phyloP scores from a whole-genome alignment of 2,888 invertebrate species.

The Ethmia dodecea region DNA sequence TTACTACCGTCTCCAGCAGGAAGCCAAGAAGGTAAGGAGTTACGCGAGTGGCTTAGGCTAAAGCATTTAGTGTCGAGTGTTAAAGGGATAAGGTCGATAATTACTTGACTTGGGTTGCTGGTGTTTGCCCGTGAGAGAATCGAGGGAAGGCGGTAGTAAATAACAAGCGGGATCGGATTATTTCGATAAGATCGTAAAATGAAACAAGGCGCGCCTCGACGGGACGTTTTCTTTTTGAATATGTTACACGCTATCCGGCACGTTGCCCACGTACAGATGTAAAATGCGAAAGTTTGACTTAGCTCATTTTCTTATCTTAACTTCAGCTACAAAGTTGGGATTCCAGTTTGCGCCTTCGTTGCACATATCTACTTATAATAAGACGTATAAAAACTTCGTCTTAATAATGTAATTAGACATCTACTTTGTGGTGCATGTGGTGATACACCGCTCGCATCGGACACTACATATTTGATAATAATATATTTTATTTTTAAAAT shows the following conservation, averaged over 20 bases:
- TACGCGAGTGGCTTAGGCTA: slow-evolving; percentile 33
- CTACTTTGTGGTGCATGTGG: too few relatives aligned
- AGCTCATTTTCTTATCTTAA: slow-evolving; percentile 27
- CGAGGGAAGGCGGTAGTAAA: slow-evolving; percentile 70
- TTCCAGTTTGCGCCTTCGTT: too few relatives aligned
- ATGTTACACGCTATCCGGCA: slow-evolving; percentile 50
- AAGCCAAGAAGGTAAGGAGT: slow-evolving; percentile 45
- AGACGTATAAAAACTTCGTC: too few relatives aligned
- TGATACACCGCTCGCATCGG: too few relatives aligned
- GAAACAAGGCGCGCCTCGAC: slow-evolving; percentile 67
- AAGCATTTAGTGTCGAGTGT: slow-evolving; percentile 43
- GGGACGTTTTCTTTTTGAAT: slow-evolving; percentile 65
- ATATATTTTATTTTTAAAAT: too few relatives aligned
- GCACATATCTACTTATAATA: too few relatives aligned
- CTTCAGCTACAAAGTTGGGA: neutral
- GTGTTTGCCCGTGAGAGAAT: slow-evolving; percentile 48
- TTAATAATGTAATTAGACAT: too few relatives aligned
- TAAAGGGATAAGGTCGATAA: slow-evolving; percentile 47
- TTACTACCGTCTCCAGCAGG: slow-evolving; percentile 26
- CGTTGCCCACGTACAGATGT: slow-evolving; percentile 43
- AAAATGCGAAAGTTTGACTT: slow-evolving; percentile 45
- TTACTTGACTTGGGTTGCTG: slow-evolving; percentile 33
- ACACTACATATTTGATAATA: too few relatives aligned
- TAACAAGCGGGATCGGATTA: slow-evolving; percentile 75
- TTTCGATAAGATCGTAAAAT: slow-evolving; percentile 77